Percentiles rank a stretch among this genome's conserved stretches.
Conservation (phyloP, 2,113 vertebrate species). For the Grammomys dolichurus region DNA sequence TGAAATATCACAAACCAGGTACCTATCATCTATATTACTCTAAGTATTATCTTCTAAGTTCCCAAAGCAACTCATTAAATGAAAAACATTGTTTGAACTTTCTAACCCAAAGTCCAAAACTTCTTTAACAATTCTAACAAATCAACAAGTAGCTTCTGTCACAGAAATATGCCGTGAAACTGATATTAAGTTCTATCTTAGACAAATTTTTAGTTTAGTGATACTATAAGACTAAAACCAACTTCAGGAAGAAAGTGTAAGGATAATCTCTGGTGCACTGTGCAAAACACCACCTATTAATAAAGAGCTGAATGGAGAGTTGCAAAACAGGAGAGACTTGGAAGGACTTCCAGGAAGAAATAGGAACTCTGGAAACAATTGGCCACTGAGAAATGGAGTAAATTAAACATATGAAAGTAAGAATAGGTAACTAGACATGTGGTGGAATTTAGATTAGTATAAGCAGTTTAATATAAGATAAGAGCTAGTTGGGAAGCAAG, state of each 20-base stretch:
- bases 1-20: background rate
- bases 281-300: too few relatives aligned
- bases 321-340: too few relatives aligned
- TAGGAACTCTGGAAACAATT: too few relatives aligned
- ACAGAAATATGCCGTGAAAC: background rate
- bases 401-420: too few relatives aligned
- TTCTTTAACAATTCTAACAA: background rate
- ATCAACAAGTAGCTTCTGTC: background rate
- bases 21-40: background rate
- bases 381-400: too few relatives aligned
- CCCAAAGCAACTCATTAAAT: background rate
- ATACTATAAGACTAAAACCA: background rate
- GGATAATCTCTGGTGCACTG: too few relatives aligned
- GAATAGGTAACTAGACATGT: too few relatives aligned
- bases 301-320: too few relatives aligned
- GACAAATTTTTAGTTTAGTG: background rate
- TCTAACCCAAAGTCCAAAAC: background rate
- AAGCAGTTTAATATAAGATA: too few relatives aligned
- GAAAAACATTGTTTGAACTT: background rate
- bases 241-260: background rate
- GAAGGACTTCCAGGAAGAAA: too few relatives aligned
- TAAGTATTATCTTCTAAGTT: background rate
- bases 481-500: too few relatives aligned
- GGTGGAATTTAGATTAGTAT: too few relatives aligned
- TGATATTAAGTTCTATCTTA: background rate